Evolutionary conservation across 1,140 invertebrate genomes (phyloP).

Genomic region (Radopholus similis): DNA sequence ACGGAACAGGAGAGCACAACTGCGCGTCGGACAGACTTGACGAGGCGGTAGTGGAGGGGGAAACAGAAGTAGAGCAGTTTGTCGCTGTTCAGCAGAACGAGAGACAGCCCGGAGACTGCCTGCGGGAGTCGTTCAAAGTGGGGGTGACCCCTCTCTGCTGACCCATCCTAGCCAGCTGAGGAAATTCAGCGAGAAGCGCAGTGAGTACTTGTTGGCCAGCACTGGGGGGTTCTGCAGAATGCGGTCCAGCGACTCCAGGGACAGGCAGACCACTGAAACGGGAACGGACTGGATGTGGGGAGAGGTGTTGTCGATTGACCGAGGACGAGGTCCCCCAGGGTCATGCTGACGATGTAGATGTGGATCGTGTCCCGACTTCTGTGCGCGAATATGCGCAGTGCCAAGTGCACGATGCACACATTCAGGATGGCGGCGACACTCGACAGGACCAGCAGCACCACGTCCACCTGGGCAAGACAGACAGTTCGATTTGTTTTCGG

Average conservation of each 20-base stretch:
- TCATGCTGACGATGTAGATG: conserved; percentile 18
- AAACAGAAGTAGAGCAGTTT: conserved; percentile 17
- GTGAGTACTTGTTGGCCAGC: not conserved
- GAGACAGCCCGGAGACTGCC: conserved; percentile 12
- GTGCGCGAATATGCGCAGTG: not conserved
- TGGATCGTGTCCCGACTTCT: conserved; percentile 13
- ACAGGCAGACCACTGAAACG: conserved; percentile 3
- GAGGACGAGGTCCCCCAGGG: conserved; percentile 10
- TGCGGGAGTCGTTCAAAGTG: too few relatives aligned
- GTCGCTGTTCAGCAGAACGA: conserved; percentile 18
- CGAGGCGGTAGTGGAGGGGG: conserved; percentile 12
- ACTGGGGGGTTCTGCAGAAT: not conserved
- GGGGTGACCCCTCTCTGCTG: too few relatives aligned
- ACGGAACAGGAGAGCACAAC: not conserved
- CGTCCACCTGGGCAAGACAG: not conserved
- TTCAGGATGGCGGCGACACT: not conserved
- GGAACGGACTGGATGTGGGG: not conserved
- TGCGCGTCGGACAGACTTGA: conserved; percentile 14
- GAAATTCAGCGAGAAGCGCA: conserved; percentile 14
- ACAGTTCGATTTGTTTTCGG: too few relatives aligned
- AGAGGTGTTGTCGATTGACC: not conserved
- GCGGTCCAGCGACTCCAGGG: conserved; percentile 9
- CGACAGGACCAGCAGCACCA: not conserved
- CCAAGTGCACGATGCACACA: not conserved
- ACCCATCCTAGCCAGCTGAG: conserved; percentile 8